Base-by-base conservation (phyloP, 2,113 vertebrate genomes). In the Triplophysa dalaica region DNA sequence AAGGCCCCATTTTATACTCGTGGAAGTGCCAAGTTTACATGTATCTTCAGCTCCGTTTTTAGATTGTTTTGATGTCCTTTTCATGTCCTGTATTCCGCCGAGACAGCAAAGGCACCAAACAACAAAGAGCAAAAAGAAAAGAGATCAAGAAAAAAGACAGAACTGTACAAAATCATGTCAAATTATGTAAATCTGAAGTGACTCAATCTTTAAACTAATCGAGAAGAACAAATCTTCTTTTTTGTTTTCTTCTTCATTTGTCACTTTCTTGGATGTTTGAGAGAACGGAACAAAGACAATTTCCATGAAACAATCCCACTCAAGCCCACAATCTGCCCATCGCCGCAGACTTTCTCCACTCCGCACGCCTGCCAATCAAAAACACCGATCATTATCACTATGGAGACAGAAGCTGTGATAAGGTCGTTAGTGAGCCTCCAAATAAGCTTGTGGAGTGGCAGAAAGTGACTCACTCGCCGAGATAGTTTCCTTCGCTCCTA, bases 241-340 rank as follows among this genome's bases (percentile, higher is more conserved):
- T 81, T 33, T 56, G n/a, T 33, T 63, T 52, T 72, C 12, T n/a
- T 72, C 69, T 58, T 58, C 69, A 16, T 29, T 38, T 75, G 80
- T 82, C 74, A 77, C 66, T 70, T 62, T 77, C 38, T 62, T 26
- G 58, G 1, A 45, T 48, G 43, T 72, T 63, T 70, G 4, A 64
- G 48, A 60, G 21, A 76, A 52, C 2, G 10, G 38, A 43, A 41
- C 45, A 63, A 82, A 70, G 52, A 73, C 26, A 8, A 62, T 62
- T 64, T 66, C 75, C 19, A 56, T 80, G 50, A 80, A 83, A 80
- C 82, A 80, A 83, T 83, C 78, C 58, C 54, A 17, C 38, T 58
- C 52, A 67, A 50, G 79, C 70, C 45, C 50, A 67, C 41, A 80
- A 80, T 80, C 78, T 64, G 74, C 80, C 82, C 73, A 80, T 83